Conservation (phyloP, 2,888 invertebrate genomes). For the Temnothorax rugatulus region DNA sequence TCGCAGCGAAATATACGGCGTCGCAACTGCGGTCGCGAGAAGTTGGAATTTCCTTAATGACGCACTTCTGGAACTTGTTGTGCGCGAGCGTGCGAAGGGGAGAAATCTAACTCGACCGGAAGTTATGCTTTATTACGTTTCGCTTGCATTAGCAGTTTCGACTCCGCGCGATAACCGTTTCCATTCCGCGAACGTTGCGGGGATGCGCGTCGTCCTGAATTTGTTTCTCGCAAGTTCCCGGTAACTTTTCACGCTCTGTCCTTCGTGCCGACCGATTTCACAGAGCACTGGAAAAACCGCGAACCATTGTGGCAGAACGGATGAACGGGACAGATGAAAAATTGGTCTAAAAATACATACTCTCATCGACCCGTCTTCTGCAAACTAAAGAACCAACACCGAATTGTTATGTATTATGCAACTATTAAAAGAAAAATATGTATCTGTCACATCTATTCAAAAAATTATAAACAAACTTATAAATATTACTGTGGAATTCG, state of each 20-base stretch:
- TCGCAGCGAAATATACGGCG: background rate
- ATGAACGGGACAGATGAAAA: background rate
- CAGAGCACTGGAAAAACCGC: background rate
- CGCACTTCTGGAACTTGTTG: slow-evolving; percentile 51
- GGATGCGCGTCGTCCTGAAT: slow-evolving; percentile 25
- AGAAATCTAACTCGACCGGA: slow-evolving; percentile 38
- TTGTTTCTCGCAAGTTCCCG: background rate
- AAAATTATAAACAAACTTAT: background rate
- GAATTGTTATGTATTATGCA: background rate
- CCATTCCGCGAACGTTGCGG: slow-evolving; percentile 7
- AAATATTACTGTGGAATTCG: background rate
- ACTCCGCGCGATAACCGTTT: slow-evolving; percentile 36
- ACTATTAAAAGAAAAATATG: background rate
- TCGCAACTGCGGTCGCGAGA: slow-evolving; percentile 37
- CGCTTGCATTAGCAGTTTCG: slow-evolving; percentile 55
- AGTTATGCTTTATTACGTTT: slow-evolving; percentile 54
- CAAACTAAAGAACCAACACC: background rate
- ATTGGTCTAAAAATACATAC: background rate
- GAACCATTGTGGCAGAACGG: background rate
- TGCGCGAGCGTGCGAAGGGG: slow-evolving; percentile 8
- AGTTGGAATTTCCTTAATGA: slow-evolving; percentile 61
- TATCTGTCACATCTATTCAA: background rate
- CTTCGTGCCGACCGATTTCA: slow-evolving; percentile 12
- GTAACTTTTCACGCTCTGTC: slow-evolving; percentile 18
- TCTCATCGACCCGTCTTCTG: background rate